Percentiles rank a stretch among this genome's conserved stretches.
Evolutionary conservation across 92 coral and sea anemone species (phyloP).

Genomic region (Heteractis magnifica): DNA sequence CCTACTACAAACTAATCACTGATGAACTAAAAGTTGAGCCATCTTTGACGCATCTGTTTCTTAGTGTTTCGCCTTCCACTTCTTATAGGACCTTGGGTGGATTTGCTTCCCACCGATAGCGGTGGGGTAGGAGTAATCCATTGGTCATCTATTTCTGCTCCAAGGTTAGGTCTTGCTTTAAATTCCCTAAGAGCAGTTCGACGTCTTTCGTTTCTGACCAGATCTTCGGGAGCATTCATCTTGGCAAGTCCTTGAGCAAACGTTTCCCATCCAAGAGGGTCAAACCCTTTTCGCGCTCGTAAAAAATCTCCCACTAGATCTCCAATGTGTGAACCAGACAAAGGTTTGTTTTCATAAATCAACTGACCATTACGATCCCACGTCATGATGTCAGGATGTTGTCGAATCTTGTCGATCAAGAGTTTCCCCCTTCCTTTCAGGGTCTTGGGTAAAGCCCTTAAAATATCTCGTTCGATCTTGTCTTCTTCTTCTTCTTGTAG

Average conservation of each 20-base stretch:
- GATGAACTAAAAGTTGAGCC: neutral
- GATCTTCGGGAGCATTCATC: slow-evolving; percentile 32
- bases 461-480: too few species aligned
- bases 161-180: slow-evolving; percentile 14
- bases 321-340: too few species aligned
- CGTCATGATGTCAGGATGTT: too few species aligned
- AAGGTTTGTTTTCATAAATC: too few species aligned
- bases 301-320: neutral
- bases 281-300: slow-evolving; percentile 35
- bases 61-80: neutral
- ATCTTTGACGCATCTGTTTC: slow-evolving; percentile 17
- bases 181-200: slow-evolving; percentile 9
- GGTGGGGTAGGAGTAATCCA: slow-evolving; percentile 24
- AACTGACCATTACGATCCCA: too few species aligned
- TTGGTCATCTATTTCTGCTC: neutral
- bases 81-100: neutral
- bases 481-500: too few species aligned
- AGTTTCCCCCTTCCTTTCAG: too few species aligned
- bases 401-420: too few species aligned
- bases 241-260: slow-evolving; percentile 36
- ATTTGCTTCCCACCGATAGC: neutral
- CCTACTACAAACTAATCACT: too few species aligned
- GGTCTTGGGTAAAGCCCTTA: too few species aligned
- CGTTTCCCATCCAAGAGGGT: slow-evolving; percentile 33
- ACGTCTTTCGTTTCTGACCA: slow-evolving; percentile 33